Base-by-base conservation (phyloP, 1,140 invertebrate species). In the Hypsibius dujardini region DNA sequence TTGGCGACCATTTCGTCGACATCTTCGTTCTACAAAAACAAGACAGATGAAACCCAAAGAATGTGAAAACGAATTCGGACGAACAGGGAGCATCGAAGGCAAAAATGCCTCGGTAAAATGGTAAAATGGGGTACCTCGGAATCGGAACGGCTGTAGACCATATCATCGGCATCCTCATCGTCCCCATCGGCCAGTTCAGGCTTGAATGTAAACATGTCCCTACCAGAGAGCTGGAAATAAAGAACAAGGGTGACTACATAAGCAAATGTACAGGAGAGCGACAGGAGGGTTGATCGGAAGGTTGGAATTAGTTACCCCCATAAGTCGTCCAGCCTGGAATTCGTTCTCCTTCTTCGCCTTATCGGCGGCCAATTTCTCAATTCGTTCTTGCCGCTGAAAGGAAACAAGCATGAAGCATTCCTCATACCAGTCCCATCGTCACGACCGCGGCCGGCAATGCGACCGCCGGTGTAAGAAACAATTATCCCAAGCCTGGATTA, bases 201-300 rank as follows among this genome's bases (percentile, higher is more conserved):
- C 83, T 98, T 95, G 81, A 98, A 98, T 74, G 89, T 94, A 82
- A 99, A 99, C 91, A 98, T 94, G 83, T 99, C 96, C 74, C 95
- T 84, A 71, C 96, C 96, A 73, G 91, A 96, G 47, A 99, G 86
- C 81, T 86, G 77, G 47, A 78, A 28, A 77, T 47, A 78, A 77
- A 73, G 73, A 50, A 72, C 46, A 47, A 28, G 60, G 15, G 69
- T 46, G 47, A 47, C 47, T 72, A 72, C 2, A 28, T 28, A 28
- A 28, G 28, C 28, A 28, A 28, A 28, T 28, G 28, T 28, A 28
- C 28, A 46, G 56, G 42, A 71, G n/a, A 70, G 70, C 14, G 59
- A n/a, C 28, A 56, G 7, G 47, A 73, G 50, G 46, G 56, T 45
- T 47, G 56, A 69, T 46, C 2, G 28, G 28, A 28, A 12, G 40